Conservation (phyloP, 2,888 invertebrate species). For the Anoplius nigerrimus region DNA sequence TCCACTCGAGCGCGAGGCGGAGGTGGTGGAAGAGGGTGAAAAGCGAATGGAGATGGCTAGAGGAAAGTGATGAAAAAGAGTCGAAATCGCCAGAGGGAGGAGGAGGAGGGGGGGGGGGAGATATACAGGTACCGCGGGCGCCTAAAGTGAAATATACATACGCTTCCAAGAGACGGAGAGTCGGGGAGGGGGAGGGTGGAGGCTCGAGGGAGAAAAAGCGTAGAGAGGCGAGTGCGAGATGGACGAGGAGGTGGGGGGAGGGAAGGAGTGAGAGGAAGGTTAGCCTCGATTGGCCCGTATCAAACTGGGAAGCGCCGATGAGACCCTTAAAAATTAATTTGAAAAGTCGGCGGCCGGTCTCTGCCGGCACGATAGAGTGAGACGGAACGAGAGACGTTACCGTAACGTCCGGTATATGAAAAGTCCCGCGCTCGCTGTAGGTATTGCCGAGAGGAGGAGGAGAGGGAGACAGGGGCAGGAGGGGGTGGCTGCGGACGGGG, state of each 20-base stretch:
- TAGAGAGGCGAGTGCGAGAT: not conserved
- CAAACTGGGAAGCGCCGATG: slow-evolving; percentile 31
- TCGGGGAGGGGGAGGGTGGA: not conserved
- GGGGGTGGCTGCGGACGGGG: slow-evolving; percentile 12
- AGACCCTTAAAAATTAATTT: slow-evolving; percentile 70
- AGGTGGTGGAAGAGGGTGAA: too few relatives aligned
- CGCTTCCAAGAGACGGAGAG: not conserved
- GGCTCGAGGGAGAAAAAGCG: not conserved
- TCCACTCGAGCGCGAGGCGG: too few relatives aligned
- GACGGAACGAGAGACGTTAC: slow-evolving; percentile 5
- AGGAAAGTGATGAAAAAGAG: slow-evolving; percentile 1
- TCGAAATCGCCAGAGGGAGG: not conserved
- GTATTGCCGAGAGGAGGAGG: not conserved
- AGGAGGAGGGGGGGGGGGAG: too few relatives aligned
- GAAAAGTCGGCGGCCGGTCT: slow-evolving; percentile 58
- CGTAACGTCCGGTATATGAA: slow-evolving; percentile 35
- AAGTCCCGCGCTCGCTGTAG: slow-evolving; percentile 20
- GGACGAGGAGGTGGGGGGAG: not conserved
- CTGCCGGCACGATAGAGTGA: slow-evolving; percentile 15
- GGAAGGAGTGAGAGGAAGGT: slow-evolving; percentile 1
- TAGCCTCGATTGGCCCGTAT: slow-evolving; percentile 21
- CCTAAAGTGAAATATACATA: too few relatives aligned
- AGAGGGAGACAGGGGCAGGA: slow-evolving; percentile 30
- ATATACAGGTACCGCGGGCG: too few relatives aligned
- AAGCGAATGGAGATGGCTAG: too few relatives aligned